Evolutionary conservation across 2,888 invertebrate genomes (phyloP), one percentile per base, ranked within the genome.

Genomic region (Drosophila limbata): DNA sequence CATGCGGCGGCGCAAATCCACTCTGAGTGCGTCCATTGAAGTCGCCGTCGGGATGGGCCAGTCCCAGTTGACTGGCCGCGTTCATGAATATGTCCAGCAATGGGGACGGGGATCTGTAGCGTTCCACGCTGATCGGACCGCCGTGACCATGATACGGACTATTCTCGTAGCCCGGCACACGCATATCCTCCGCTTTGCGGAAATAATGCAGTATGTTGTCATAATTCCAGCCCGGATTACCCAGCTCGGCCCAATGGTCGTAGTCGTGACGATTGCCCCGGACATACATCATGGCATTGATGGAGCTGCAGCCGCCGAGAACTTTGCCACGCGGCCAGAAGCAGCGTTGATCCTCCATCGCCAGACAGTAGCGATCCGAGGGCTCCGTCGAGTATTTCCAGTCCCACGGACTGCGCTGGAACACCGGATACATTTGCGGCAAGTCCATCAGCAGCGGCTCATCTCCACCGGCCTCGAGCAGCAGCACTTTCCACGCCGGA

Each of bases 211-310:
- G 91, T 0, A 97, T 93, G 55, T 95, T 95, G 0, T 94, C 93
- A 89, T 95, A 97, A 35, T 95, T 94, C 98, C 98, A 98, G 1
- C 96, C 97, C 0, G 84, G 69, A 71, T 94, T 95, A 0, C 98
- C 98, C 88, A 95, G 90, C 11, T 90, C 91, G 19, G 95, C 96
- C 98, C 98, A 98, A n/a, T 94, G 93, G 86, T 98, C 97, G 91
- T 97, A 98, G 90, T 98, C 98, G 3, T 93, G 94, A 55, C 94
- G 94, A 90, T 98, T 97, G 0, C 98, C 98, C 59, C 98, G 93
- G 0, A 97, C 93, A 87, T 98, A 98, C 66, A 97, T 93, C 98
- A 98, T 98, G 17, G 97, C 98, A 91, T 98, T 98, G 3, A 98
- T 92, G 1, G 96, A 96, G 85, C 97, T 97, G 13, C 95, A 95